Base-by-base conservation (phyloP, 2,888 invertebrate genomes). In the Campaea margaritaria region DNA sequence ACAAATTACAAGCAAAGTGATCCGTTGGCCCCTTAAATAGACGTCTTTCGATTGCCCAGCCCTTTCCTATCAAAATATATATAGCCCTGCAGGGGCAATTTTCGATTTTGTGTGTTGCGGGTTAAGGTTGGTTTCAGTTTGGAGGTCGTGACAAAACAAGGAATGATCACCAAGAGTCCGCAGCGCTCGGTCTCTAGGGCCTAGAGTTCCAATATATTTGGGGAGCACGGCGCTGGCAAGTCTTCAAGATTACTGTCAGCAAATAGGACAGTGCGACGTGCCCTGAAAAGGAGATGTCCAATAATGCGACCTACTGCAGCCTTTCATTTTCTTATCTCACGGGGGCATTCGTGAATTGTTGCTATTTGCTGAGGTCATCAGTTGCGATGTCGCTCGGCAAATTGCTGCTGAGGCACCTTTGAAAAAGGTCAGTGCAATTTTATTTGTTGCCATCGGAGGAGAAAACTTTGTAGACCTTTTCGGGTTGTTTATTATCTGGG, bases 181-280 rank as follows among this genome's bases (percentile, higher is more conserved):
- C 67, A 73, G 69, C 79, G 75, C 66, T 70, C 73, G 79, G 85
- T 86, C 87, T 85, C 89, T 75, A 70, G 90, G 87, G 89, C 74
- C 78, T 76, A 71, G 75, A 78, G 77, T 81, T 80, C 81, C 87
- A 81, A 89, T 88, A 87, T 85, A 87, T 89, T 86, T 79, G 75
- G 76, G 77, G 72, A 75, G 74, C 75, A 66, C 46, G 54, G 62
- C 56, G 74, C 81, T 81, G 82, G 79, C 82, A 75, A 85, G 79
- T 82, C 83, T 82, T 85, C 80, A 83, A 85, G 85, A 87, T 87
- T 85, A 86, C 83, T 83, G 84, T 87, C 87, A 86, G 86, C 85
- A 81, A 87, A 87, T 85, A 84, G 76, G 81, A 79, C 71, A 73
- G 69, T 69, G 59, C 77, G 81, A 86, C 87, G 84, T 87, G 85